Evolutionary conservation across 2,113 vertebrate genomes (phyloP), one percentile per base, ranked within the genome.

Genomic region (Cyanistes caeruleus): DNA sequence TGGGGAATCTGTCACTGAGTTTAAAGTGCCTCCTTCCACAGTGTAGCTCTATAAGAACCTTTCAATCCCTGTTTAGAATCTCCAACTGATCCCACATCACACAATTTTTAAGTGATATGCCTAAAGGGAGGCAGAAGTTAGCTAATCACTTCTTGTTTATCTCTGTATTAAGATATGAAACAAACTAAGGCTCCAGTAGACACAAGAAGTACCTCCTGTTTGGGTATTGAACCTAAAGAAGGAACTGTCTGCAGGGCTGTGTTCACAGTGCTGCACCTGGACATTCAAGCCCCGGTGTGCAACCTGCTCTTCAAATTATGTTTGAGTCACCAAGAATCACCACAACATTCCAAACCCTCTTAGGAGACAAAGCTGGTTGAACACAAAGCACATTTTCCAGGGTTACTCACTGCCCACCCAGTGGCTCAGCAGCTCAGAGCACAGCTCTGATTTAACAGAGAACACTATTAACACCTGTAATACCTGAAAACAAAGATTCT

Each of bases 41-140:
- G 35, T 80, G 73, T 1, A 58, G 51, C 4, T 96, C 60, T 77
- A 56, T 9, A 91, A 96, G 14, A 81, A 64, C 49, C 41, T 89
- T 65, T 84, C 65, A 53, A 94, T 84, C 58, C 87, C 90, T 92
- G 95, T 84, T 87, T 84, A 93, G 81, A 87, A 78, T 91, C 67
- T 89, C 95, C 79, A 90, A 90, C 9, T 92, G 23, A 95, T 93
- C 87, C 96, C 75, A 95, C 86, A 80, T 70, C 85, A 84, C 0
- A 58, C 60, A 89, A 91, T 75, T 94, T 82, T 95, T 94, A 91
- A 92, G 60, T 30, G 82, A 93, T 30, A 70, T 4, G 41, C 67
- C 91, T 93, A 30, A 94, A 89, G 56, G 73, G 76, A 95, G 84
- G 93, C 59, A 72, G 58, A 95, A 96, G 58, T 43, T 78, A 92